These are phyloP conservation scores for Ypsolopha sequella DNA, from an alignment of 2,888 invertebrate genomes.

Conservation along the genomic window DNA sequence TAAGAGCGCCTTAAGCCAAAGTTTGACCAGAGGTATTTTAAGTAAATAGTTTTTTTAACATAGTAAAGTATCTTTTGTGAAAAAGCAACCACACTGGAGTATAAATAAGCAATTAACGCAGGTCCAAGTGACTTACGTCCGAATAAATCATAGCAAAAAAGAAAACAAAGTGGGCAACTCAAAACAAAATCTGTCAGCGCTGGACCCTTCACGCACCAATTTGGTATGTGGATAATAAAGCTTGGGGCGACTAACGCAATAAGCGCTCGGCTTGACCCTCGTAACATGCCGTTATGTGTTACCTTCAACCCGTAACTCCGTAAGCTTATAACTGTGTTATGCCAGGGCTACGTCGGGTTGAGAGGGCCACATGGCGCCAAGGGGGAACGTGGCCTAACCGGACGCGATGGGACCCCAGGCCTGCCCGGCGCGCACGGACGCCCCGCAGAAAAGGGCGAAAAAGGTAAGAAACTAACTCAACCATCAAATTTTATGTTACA, in stretches of 20 bases:
- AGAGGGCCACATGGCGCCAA: slow-evolving; percentile 75
- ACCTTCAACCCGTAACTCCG: slow-evolving; percentile 44
- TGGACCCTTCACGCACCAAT: slow-evolving; percentile 27
- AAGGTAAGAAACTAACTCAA: slow-evolving; percentile 70
- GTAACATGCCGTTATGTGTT: slow-evolving; percentile 46
- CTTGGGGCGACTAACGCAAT: slow-evolving; percentile 41
- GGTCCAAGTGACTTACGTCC: too few relatives aligned
- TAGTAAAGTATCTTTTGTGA: too few relatives aligned
- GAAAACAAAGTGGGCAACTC: slow-evolving; percentile 16
- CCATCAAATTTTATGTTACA: slow-evolving; percentile 67
- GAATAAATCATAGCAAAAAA: neutral
- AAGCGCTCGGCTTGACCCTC: slow-evolving; percentile 54
- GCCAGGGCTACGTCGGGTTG: slow-evolving; percentile 55
- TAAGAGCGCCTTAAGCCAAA: too few relatives aligned
- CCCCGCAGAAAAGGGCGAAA: slow-evolving; percentile 82
- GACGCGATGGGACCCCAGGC: slow-evolving; percentile 78
- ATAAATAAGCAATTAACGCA: too few relatives aligned
- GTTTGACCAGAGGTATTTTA: too few relatives aligned
- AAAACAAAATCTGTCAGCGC: slow-evolving; percentile 29
- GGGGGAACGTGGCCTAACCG: slow-evolving; percentile 76
- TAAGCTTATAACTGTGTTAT: slow-evolving; percentile 47
- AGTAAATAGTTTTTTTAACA: too few relatives aligned
- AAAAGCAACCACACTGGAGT: too few relatives aligned
- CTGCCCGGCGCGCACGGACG: slow-evolving; percentile 64
- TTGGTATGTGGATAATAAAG: slow-evolving; percentile 49